Percentiles rank a stretch among this genome's conserved stretches.
phyloP scores from a whole-genome alignment of 1,140 invertebrate genomes.

The Venturia canescens region DNA sequence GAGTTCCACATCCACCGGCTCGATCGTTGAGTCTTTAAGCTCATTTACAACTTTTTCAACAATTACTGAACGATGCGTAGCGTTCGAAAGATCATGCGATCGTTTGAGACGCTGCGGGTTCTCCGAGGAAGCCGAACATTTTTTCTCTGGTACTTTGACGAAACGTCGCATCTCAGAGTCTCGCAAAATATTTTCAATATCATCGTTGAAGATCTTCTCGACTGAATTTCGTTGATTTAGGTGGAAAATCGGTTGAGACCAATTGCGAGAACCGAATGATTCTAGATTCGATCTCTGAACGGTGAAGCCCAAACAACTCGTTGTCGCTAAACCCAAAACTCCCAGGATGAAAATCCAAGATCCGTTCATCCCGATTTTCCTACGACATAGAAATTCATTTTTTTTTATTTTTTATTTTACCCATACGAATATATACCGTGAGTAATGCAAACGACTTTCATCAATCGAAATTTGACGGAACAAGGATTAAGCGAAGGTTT shows the following conservation, averaged over 20 bases:
- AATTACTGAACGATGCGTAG: neutral
- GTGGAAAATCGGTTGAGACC: constrained; percentile 50
- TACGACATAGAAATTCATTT: neutral
- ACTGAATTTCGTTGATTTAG: constrained; percentile 38
- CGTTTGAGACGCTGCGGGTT: constrained; percentile 35
- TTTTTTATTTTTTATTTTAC: no score
- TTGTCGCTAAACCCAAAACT: constrained; percentile 2
- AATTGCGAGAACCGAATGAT: constrained; percentile 24
- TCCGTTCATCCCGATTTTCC: neutral
- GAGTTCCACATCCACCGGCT: neutral
- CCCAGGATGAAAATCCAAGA: constrained; percentile 8
- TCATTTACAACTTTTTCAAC: constrained; percentile 12
- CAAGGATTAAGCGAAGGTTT: no score
- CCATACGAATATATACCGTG: no score
- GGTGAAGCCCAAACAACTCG: constrained; percentile 29
- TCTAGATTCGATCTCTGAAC: constrained; percentile 37
- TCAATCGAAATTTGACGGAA: neutral
- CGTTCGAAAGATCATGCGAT: constrained; percentile 30
- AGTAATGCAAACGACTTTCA: no score
- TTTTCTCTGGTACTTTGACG: constrained; percentile 25
- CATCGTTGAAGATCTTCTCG: constrained; percentile 29
- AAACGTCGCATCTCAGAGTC: constrained; percentile 30
- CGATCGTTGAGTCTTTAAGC: neutral
- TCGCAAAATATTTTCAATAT: constrained; percentile 50
- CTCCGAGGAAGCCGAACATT: constrained; percentile 25